Evolutionary conservation across 1,140 invertebrate species (phyloP), one percentile per base, ranked within the genome.

Genomic region (Drosophila oshimai): DNA sequence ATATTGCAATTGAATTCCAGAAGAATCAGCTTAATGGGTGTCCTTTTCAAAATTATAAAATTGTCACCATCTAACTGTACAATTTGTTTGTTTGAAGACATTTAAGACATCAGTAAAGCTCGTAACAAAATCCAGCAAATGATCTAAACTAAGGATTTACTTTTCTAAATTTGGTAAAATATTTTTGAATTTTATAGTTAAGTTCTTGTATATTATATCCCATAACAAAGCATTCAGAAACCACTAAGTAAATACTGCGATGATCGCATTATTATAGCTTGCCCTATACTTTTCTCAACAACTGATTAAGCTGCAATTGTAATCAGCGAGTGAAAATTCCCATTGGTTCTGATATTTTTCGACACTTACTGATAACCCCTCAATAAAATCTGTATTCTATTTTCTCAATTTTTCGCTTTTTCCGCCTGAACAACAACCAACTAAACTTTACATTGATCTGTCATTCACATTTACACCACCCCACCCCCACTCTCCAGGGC

Each of bases 361-460:
- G 41, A 55, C 17, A 15, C 9, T 26, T 7, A 6, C 9, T 10
- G 55, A 60, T 33, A 60, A 60, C 54, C 54, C 47, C 3, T 2
- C 28, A 7, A 17, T 26, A 18, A n/a, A 34, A 26, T 58, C 17
- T 20, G 26, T n/a, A 20, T n/a, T 33, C 4, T 4, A 58, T 33
- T 58, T 15, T 28, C 5, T 2, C 9, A 31, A 31, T 31, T 55
- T 55, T 22, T 54, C 28, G 17, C n/a, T 22, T 58, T 54, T 62
- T 62, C 37, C 54, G 39, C 58, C 1, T 34, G 54, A 60, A 62
- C 54, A 62, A 45, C 4, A 17, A 12, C 22, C 34, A 57, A 41
- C 26, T 9, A 45, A 41, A 62, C 54, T 62, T 62, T 62, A 44
- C 54, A 62, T 28, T 26, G 37, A 62, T 62, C 54, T 62, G 58